Base-by-base conservation (phyloP, 2,888 invertebrate genomes). In the Ferrisia virgata region DNA sequence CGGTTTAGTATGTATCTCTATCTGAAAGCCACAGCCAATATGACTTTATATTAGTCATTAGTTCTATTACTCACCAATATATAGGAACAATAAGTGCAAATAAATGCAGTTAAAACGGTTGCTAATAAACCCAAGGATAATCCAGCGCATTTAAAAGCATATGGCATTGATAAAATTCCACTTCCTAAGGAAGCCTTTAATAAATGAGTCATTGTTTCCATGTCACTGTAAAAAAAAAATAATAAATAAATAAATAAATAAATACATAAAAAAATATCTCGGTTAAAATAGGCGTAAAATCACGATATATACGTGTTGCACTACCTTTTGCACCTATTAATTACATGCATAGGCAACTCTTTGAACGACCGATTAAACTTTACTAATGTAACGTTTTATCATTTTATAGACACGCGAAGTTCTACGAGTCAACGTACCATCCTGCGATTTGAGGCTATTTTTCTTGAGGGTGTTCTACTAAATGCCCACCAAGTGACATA, bases 181-280 rank as follows among this genome's bases (percentile, higher is more conserved):
- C 98, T 98, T 33, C 99, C 99, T 85, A 99, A 92, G 43, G 97
- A 97, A 6, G 97, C 98, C 89, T 98, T 99, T 87, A 98, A 90
- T 86, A 99, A 91, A 91, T 98, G 97, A 87, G 96, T 96, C 87
- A 98, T 90, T 0, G 97, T 96, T 88, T 96, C 96, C 90, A 92
- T 92, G 89, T 96, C 95, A 86, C 97, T 97, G 89, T n/a, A 90
- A 89, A 86, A 85, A 86, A 86, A 86, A 85, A 88, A 40, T 86
- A 39, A 83, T 36, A 43, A 39, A 43, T 76, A 47, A 85, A 80
- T 40, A 76, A 76, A 43, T 81, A 40, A 64, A 4, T 13, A 2
- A 69, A 28, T n/a, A 76, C 3, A n/a, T 22, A 25, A 28, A 78
- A 78, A 28, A 78, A 5, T 76, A 25, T 25, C 22, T 8, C 13